Evolutionary conservation across 2,113 vertebrate genomes (phyloP).

Genomic region (Clarias gariepinus): DNA sequence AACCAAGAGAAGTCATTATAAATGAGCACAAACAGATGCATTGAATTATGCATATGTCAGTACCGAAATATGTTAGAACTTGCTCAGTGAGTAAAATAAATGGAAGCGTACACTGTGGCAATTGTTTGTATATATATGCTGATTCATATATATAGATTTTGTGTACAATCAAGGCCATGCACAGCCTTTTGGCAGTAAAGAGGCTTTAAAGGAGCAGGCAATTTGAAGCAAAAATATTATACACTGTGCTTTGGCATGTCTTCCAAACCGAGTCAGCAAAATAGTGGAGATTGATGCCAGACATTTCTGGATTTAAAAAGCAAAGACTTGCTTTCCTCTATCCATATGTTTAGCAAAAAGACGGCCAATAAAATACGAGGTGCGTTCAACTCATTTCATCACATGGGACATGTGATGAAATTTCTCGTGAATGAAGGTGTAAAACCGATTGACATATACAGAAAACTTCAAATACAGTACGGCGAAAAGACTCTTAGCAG

Average conservation of each 20-base stretch:
- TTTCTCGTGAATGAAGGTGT: too few relatives aligned
- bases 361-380: too few relatives aligned
- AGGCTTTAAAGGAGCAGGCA: neutral
- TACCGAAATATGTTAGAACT: neutral
- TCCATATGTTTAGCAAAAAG: neutral
- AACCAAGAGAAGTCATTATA: neutral
- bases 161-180: constrained; percentile 42
- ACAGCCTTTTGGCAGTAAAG: constrained; percentile 35
- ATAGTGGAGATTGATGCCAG: neutral
- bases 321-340: neutral
- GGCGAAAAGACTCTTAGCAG: too few relatives aligned
- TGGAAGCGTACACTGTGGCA: constrained; percentile 10
- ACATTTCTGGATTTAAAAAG: neutral
- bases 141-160: constrained; percentile 43
- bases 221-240: constrained; percentile 6
- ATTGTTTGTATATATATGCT: constrained; percentile 44
- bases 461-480: too few relatives aligned
- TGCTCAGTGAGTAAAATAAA: neutral
- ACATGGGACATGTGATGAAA: too few relatives aligned
- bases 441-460: too few relatives aligned
- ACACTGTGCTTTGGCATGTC: neutral
- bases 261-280: neutral
- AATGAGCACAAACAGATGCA: neutral
- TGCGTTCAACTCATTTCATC: too few relatives aligned
- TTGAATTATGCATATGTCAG: neutral